Evolutionary conservation across 2,888 invertebrate genomes (phyloP).

Genomic region (Pseudolycoriella hygida): DNA sequence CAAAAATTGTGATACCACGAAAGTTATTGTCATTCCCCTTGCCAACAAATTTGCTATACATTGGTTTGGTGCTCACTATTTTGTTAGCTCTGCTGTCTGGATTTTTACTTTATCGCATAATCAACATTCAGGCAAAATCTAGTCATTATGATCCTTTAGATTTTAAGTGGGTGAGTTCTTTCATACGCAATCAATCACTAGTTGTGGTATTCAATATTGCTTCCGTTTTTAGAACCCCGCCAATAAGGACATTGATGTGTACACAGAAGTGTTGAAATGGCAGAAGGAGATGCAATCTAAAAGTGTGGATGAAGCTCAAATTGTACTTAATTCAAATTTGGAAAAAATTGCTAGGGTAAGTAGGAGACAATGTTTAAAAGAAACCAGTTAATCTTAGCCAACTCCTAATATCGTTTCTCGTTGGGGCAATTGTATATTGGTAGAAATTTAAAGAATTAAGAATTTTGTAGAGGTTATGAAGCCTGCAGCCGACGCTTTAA

Average conservation of each 20-base stretch:
- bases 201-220: not conserved
- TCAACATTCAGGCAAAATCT: conserved; percentile 27
- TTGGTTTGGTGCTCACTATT: conserved; percentile 23
- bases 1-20: not conserved
- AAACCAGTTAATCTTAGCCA: not conserved
- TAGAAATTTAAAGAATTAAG: no score
- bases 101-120: conserved; percentile 26
- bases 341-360: conserved; percentile 64
- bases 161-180: conserved; percentile 24
- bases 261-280: conserved; percentile 50
- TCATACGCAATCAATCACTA: not conserved
- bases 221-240: not conserved
- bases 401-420: not conserved
- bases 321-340: conserved; percentile 58
- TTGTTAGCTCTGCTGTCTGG: conserved; percentile 24
- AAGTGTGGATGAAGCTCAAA: conserved; percentile 52
- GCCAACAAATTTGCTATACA: conserved; percentile 23
- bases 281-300: conserved; percentile 51
- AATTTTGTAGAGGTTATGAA: no score
- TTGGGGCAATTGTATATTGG: no score
- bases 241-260: conserved; percentile 34
- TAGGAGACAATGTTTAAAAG: no score
- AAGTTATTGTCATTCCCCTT: conserved; percentile 16
- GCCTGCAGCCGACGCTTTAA: no score
- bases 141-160: conserved; percentile 24